Base-by-base conservation (phyloP, 2,113 vertebrate species). In the Carollia perspicillata region DNA sequence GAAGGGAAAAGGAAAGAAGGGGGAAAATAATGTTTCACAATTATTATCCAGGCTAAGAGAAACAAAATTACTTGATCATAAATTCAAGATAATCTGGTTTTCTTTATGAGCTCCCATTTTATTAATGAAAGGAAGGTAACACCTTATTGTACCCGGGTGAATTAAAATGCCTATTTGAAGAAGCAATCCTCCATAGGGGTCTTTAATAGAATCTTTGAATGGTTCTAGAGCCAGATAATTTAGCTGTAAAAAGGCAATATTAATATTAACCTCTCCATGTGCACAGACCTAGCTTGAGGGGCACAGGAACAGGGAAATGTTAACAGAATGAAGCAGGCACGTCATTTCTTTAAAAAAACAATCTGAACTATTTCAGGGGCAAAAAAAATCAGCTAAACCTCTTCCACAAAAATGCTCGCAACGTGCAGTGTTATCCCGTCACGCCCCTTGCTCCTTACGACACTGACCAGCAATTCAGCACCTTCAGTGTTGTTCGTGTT, bases 21-120 rank as follows among this genome's bases (percentile, higher is more conserved):
- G 89, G 89, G 97, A 90, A 98, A 98, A 98, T 98, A 97, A 98
- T 97, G 98, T 98, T 97, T 98, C 97, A 97, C 98, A 98, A 98
- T 98, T 98, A 99, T 98, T 98, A 98, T 97, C 95, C 90, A 97
- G 97, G 98, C 98, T 98, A 98, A 98, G 98, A 98, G 98, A 98
- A 98, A 98, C 98, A 98, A 98, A 99, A 99, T 99, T 99, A 98
- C 98, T 98, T 98, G 98, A 98, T 98, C 98, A 98, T 98, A 98
- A 98, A 98, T 98, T 98, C 98, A 98, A 97, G 98, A 98, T 99
- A 99, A 99, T 98, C 98, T 98, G 98, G 98, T 98, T 99, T 99
- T 98, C 98, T 99, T 99, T 99, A 99, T 98, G 98, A 99, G 98
- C 98, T 98, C 97, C 98, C 98, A 98, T 98, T 98, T 98, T 98